These are phyloP conservation scores for Turritopsis dohrnii DNA, from an alignment of 30 jellyfish, hydroid and myxozoan genomes.

Conservation along the genomic window DNA sequence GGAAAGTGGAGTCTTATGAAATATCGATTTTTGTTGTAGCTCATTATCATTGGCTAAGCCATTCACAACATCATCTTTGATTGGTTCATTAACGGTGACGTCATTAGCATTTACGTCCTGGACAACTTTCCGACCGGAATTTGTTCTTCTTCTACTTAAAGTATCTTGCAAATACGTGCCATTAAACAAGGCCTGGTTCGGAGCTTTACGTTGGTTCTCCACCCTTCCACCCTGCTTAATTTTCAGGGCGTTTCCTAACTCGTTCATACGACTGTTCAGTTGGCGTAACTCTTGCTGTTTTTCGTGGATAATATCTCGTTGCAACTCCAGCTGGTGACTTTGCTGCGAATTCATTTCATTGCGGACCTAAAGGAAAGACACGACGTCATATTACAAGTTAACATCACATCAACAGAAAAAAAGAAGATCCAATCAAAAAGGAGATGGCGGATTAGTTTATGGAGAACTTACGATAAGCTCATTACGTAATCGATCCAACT, in stretches of 20 bases:
- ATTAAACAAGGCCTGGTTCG: slow-evolving; percentile 42
- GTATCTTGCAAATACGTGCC: slow-evolving; percentile 42
- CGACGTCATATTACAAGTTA: neutral
- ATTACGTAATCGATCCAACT: slow-evolving; percentile 72
- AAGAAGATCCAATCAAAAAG: neutral
- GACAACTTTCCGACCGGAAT: neutral
- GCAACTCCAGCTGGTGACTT: slow-evolving; percentile 58
- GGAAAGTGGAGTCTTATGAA: slow-evolving; percentile 31
- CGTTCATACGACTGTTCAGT: slow-evolving; percentile 58
- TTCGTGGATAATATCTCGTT: slow-evolving; percentile 48
- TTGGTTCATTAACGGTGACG: slow-evolving; percentile 10
- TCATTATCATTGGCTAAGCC: neutral
- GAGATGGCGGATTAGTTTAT: too few relatives aligned
- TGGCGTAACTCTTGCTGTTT: slow-evolving; percentile 64
- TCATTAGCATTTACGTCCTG: slow-evolving; percentile 28
- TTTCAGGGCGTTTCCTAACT: slow-evolving; percentile 57
- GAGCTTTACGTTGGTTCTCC: slow-evolving; percentile 58
- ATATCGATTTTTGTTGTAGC: neutral
- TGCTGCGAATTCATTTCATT: slow-evolving; percentile 82
- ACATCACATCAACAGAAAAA: too few relatives aligned
- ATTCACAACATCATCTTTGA: slow-evolving; percentile 16
- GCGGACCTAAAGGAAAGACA: slow-evolving; percentile 53
- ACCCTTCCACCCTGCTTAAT: slow-evolving; percentile 65
- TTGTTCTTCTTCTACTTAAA: slow-evolving; percentile 29
- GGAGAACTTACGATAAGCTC: slow-evolving; percentile 71